Evolutionary conservation across 2,888 invertebrate species (phyloP).

Genomic region (Philereme transversata): DNA sequence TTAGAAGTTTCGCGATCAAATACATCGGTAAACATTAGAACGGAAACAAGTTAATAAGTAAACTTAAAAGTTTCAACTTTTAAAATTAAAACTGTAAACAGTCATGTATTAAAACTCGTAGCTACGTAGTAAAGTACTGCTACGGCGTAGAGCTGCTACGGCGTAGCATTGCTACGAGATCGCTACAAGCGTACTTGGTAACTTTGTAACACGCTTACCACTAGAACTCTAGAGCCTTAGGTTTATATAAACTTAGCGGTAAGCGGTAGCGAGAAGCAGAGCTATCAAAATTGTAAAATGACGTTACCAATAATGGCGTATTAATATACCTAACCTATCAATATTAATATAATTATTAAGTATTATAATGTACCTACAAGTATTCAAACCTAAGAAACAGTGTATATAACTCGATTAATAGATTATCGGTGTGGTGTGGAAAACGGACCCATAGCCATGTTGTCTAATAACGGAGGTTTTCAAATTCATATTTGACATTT

Average conservation of each 20-base stretch:
- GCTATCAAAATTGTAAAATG: background rate
- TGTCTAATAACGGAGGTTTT: no score
- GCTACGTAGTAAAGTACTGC: background rate
- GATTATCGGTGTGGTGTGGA: no score
- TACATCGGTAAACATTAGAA: conserved; percentile 32
- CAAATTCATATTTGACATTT: no score
- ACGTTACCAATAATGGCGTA: background rate
- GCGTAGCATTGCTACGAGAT: conserved; percentile 42
- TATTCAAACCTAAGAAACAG: no score
- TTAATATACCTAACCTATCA: no score
- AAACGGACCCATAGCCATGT: no score
- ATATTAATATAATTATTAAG: no score
- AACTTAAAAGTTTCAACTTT: conserved; percentile 51
- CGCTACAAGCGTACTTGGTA: conserved; percentile 45
- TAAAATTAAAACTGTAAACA: conserved; percentile 50
- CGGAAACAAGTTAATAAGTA: conserved; percentile 40
- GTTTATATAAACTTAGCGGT: background rate
- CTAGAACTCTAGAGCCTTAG: conserved; percentile 38
- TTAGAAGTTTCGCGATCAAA: conserved; percentile 31
- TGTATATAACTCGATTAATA: no score
- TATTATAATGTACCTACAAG: no score
- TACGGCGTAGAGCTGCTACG: conserved; percentile 24
- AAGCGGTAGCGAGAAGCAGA: conserved; percentile 1
- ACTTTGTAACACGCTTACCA: conserved; percentile 48
- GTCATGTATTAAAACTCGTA: conserved; percentile 45